These are phyloP conservation scores for Notodonta dromedarius DNA, from an alignment of 2,888 invertebrate species.

Conservation along the genomic window DNA sequence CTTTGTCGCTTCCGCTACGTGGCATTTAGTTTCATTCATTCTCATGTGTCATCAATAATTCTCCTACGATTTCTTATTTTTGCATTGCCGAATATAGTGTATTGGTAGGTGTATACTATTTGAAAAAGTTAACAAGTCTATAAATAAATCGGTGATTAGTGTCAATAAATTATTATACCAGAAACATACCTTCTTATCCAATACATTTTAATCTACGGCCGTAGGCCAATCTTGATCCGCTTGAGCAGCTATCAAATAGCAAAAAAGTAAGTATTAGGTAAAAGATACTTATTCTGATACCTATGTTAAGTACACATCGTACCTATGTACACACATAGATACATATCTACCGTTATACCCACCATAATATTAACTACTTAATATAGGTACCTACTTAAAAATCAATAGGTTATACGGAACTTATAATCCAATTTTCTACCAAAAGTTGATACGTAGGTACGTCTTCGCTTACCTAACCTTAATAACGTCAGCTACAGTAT, in stretches of 20 bases:
- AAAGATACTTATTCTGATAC: conserved; percentile 6
- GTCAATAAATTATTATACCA: conserved; percentile 11
- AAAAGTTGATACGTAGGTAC: neutral
- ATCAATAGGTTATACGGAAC: conserved; percentile 9
- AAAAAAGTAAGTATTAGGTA: conserved; percentile 38
- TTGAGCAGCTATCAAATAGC: conserved; percentile 58
- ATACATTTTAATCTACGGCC: conserved; percentile 59
- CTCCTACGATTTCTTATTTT: no score
- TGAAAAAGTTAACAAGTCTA: neutral
- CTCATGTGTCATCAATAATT: no score
- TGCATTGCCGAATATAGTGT: no score
- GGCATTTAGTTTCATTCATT: neutral
- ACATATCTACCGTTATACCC: conserved; percentile 17
- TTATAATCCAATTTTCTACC: neutral
- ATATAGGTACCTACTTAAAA: neutral
- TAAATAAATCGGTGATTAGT: neutral
- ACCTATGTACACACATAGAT: neutral
- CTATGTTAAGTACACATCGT: conserved; percentile 8
- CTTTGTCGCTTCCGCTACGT: neutral
- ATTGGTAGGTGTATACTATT: no score
- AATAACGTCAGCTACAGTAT: neutral
- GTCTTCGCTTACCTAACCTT: no score
- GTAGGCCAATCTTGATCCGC: conserved; percentile 56
- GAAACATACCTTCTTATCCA: conserved; percentile 64
- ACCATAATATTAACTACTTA: no score